Base-by-base conservation (phyloP, 2,797 vertebrate species). In the Argya squamiceps region DNA sequence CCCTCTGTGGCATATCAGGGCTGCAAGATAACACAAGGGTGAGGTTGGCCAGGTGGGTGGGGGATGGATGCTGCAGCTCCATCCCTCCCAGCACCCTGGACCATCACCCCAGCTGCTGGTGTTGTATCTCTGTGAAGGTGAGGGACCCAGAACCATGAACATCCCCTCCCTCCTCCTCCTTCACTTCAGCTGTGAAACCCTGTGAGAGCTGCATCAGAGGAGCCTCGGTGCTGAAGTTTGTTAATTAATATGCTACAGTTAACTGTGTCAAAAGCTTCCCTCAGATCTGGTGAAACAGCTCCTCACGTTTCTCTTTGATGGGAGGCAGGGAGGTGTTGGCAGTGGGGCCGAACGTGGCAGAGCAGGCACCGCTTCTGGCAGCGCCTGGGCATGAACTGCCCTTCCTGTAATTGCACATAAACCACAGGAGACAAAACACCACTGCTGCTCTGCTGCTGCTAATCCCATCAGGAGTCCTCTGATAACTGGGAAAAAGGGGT, bases 221-320 rank as follows among this genome's bases (percentile, higher is more conserved):
- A 95, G 46, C 79, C 63, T 69, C 21, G 2, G 47, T 63, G 55
- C 10, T 93, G 71, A 91, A 79, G 46, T 80, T 92, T 84, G 88
- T 96, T 97, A 97, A 97, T 96, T 96, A 96, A 97, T 84, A 74
- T 76, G 81, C 91, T 93, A 47, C 73, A 75, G 23, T 96, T 92
- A 95, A 90, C 86, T 79, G 80, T 93, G 88, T 89, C 87, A 94
- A 92, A 94, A 90, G 53, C 58, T 92, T 92, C 88, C 93, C 87
- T 87, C 71, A 93, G 96, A 94, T 95, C 71, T 84, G 79, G 86
- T 4, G 41, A 82, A 97, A 68, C 5, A 16, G 88, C 32, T 92
- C 59, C 63, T 94, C 20, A 22, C 8, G 0, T 89, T 95, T 96
- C 80, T 37, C 89, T 97, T 53, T 92, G 92, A 89, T 65, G 10